Base-by-base conservation (phyloP, 2,113 vertebrate genomes). In the Motacilla alba region DNA sequence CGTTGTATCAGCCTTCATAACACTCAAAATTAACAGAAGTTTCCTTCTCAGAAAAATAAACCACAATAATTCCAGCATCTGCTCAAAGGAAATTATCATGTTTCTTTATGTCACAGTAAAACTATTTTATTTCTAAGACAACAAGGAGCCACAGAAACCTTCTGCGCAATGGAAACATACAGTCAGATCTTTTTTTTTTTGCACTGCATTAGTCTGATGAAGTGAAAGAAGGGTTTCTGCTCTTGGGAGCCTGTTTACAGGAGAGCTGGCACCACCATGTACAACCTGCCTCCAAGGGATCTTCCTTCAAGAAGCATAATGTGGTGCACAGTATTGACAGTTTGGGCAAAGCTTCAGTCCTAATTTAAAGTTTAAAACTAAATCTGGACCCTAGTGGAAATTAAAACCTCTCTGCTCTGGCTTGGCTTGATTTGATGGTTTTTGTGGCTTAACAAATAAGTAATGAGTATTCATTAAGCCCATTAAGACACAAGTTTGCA, bases 251-350 rank as follows among this genome's bases (percentile, higher is more conserved):
- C 37, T 50, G 6, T 39, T 89, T 79, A 56, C 67, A 47, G 33
- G 22, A 60, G 14, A 43, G 24, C 27, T 24, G 47, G 10, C 0
- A 2, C 37, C 77, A 59, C 22, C 3, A 3, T 7, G 14, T 1
- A 5, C 44, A 46, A 28, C 47, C 28, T 15, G 6, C 11, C 22
- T 19, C 23, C 0, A 1, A 27, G 7, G 15, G 24, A 73, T 50
- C n/a, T 35, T 47, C 33, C 20, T 49, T 22, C 59, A 22, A 46
- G 10, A 43, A 41, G 24, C 35, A 67, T 10, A 31, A 78, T 37
- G 28, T 49, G 16, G 28, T 13, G 16, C 19, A 43, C 0, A 1
- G 33, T 22, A 44, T 0, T 16, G 33, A 81, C 23, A 44, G 18
- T 59, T 8, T 21, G 28, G 80, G 26, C 59, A 47, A 89, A 68